phyloP scores from a whole-genome alignment of 2,888 invertebrate genomes.

The Gerris lacustris region DNA sequence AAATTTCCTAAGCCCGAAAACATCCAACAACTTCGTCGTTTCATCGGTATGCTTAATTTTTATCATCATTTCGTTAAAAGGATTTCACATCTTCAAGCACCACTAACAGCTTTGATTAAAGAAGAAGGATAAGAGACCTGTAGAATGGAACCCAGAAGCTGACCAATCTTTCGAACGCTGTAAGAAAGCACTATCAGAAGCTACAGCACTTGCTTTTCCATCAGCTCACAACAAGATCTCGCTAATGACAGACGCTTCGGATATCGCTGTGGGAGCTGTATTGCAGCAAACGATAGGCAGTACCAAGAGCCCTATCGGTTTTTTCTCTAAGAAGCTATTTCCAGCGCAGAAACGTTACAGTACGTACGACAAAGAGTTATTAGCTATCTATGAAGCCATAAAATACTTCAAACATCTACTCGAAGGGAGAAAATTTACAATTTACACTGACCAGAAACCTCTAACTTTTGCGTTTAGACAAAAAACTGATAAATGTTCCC shows the following conservation, averaged over 20 bases:
- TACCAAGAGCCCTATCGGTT: slow-evolving; percentile 25
- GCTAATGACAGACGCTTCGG: slow-evolving; percentile 18
- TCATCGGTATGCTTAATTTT: no score
- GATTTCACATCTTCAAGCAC: no score
- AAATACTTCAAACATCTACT: slow-evolving; percentile 18
- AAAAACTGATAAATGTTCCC: slow-evolving; percentile 32
- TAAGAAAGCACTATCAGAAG: slow-evolving; percentile 33
- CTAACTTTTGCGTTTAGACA: slow-evolving; percentile 17
- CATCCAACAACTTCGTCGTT: no score
- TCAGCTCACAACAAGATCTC: slow-evolving; percentile 31
- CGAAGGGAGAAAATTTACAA: no score
- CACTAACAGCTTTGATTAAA: no score
- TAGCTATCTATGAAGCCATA: slow-evolving; percentile 35
- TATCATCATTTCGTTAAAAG: no score
- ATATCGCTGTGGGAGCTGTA: slow-evolving; percentile 12
- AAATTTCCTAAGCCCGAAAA: no score
- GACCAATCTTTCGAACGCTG: slow-evolving; percentile 13
- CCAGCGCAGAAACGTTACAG: slow-evolving; percentile 34
- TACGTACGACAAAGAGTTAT: slow-evolving; percentile 27
- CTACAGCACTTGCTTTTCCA: slow-evolving; percentile 35
- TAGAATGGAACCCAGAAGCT: slow-evolving; percentile 14
- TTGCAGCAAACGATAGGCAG: slow-evolving; percentile 18
- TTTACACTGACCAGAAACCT: slow-evolving; percentile 16
- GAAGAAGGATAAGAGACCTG: background rate
- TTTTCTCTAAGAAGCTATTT: slow-evolving; percentile 27